These are phyloP conservation scores for Drosophila murphyi DNA, from an alignment of 1,140 invertebrate genomes.

Conservation along the genomic window DNA sequence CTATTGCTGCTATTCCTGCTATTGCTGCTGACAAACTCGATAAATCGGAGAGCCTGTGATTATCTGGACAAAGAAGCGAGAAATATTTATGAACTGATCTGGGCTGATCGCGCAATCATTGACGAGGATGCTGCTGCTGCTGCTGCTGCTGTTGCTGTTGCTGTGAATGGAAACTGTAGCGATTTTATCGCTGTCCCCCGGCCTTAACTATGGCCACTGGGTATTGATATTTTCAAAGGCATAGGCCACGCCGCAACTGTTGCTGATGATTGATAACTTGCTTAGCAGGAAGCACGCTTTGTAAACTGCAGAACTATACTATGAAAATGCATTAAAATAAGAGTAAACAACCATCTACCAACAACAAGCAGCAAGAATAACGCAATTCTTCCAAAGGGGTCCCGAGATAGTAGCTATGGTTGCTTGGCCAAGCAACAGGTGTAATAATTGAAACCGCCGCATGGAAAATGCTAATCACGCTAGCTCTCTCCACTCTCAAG, in stretches of 20 bases:
- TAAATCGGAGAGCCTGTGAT: slow-evolving; percentile 78
- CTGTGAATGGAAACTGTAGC: slow-evolving; percentile 45
- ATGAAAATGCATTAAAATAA: slow-evolving; percentile 54
- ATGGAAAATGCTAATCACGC: slow-evolving; percentile 73
- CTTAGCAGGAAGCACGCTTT: slow-evolving; percentile 78
- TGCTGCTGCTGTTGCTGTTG: slow-evolving; percentile 6
- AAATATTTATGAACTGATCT: slow-evolving; percentile 79
- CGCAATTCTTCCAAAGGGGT: slow-evolving; percentile 41
- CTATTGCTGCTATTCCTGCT: slow-evolving; percentile 1
- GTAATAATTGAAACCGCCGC: slow-evolving; percentile 78
- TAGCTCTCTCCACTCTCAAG: slow-evolving; percentile 16
- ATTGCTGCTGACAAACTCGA: slow-evolving; percentile 51
- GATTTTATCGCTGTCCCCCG: slow-evolving; percentile 31
- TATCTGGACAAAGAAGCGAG: slow-evolving; percentile 66
- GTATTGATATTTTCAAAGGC: slow-evolving; percentile 44
- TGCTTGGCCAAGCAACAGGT: slow-evolving; percentile 61
- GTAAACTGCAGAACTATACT: slow-evolving; percentile 43
- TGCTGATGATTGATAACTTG: slow-evolving; percentile 34
- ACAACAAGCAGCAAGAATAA: neutral
- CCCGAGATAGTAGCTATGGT: slow-evolving; percentile 17
- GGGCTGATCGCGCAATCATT: slow-evolving; percentile 58
- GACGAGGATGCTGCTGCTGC: slow-evolving; percentile 46
- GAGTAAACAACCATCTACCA: neutral
- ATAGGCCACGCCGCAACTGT: slow-evolving; percentile 37
- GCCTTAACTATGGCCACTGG: slow-evolving; percentile 12